Conservation (phyloP, 1,140 invertebrate species). For the Yoshiicerus persimilis region DNA sequence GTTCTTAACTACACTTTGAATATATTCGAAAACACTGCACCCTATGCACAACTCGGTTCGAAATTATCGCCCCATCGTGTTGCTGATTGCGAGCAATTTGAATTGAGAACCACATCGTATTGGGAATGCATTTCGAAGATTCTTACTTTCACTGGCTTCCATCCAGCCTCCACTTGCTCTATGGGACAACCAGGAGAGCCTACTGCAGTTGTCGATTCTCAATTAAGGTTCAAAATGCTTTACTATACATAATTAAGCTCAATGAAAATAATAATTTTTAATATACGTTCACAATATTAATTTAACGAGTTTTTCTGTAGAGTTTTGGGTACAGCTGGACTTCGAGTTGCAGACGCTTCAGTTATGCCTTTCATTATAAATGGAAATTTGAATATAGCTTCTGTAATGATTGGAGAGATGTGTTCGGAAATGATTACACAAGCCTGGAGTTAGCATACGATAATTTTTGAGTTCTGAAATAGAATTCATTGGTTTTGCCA, state of each 20-base stretch:
- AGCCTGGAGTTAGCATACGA: neutral
- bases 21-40: neutral
- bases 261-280: too few species aligned
- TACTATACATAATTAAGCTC: neutral
- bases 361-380: neutral
- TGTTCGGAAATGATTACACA: neutral
- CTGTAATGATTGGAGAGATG: neutral
- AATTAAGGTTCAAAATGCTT: conserved; percentile 47
- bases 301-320: too few species aligned
- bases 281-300: too few species aligned
- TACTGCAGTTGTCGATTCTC: conserved; percentile 58
- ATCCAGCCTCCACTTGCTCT: conserved; percentile 73
- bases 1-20: neutral
- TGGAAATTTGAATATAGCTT: neutral
- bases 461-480: too few species aligned
- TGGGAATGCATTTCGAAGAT: conserved; percentile 82
- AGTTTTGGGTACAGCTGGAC: neutral
- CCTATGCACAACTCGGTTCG: neutral
- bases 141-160: conserved; percentile 70
- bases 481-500: too few species aligned
- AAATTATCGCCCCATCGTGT: neutral
- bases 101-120: conserved; percentile 75
- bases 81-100: conserved; percentile 56
- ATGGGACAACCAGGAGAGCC: conserved; percentile 63
- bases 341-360: neutral